Base-by-base conservation (phyloP, 2,888 invertebrate genomes). In the Agrochola lychnidis region DNA sequence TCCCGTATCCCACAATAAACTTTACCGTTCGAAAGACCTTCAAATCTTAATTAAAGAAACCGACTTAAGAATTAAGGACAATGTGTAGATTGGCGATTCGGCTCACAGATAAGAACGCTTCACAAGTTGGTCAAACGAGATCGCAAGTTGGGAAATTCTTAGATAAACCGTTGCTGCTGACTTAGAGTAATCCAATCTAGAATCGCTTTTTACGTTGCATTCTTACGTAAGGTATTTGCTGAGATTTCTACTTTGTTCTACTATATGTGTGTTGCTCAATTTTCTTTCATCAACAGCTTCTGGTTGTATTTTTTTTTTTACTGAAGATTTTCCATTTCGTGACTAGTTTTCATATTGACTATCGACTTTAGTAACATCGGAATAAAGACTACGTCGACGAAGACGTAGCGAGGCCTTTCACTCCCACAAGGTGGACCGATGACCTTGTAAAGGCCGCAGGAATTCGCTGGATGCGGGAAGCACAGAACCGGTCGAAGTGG, bases 181-280 rank as follows among this genome's bases (percentile, higher is more conserved):
- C 81, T 76, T 76, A 73, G 77, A 70, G 61, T 76, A 81, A 89
- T 89, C 78, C 75, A 83, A 87, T 87, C 83, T 76, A 70, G 87
- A 64, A 81, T 75, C 56, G 61, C 45, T 76, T 84, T 76, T 73
- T 42, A 61, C 66, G 53, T 59, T 87, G 83, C 89, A 81, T 77
- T 82, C 70, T 84, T 78, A 64, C 12, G 57, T 70, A 64, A 76
- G 48, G 56, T 51, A 19, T 61, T 70, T 61, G 59, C n/a, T 57
- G n/a, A 61, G n/a, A 42, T 75, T 68, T 75, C 45, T 40, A 53
- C 67, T 66, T 70, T 48, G 36, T 81, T 59, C 53, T 45, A 22
- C 22, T 5, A 14, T 5, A 7, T 4, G 10, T 57, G n/a, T 75
- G 7, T 30, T n/a, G 36, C 5, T 63, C 4, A n/a, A 40, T 67